Base-by-base conservation (phyloP, 1,140 invertebrate genomes). In the Potamilus streckersoni region DNA sequence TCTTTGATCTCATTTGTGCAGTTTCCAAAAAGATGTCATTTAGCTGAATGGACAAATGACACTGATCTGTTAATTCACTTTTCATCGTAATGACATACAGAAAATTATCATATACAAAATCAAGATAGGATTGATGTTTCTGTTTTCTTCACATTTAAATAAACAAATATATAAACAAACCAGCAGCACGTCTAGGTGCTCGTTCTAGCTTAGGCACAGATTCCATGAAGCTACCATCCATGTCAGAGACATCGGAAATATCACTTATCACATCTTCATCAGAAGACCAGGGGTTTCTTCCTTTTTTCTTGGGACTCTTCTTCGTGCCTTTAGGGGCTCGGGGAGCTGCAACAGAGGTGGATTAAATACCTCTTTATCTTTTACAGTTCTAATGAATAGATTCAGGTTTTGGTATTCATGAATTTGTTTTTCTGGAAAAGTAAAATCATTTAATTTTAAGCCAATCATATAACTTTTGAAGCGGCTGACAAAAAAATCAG, bases 231-330 rank as follows among this genome's bases (percentile, higher is more conserved):
- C 79, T 82, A 15, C 81, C 84, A 61, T 82, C 83, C 66, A 81
- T 82, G 71, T 87, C 86, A 14, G 81, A 84, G 38, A 81, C 17
- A 63, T 84, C 84, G 55, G 58, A 73, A 8, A 75, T 68, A 2
- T 67, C 75, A 6, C 68, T 79, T 11, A 85, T 84, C 49, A 57
- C 73, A 1, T 77, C 80, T 2, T 84, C 82, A 59, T 69, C 80
- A 68, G 86, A 84, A 23, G 83, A 86, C 86, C 86, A 88, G 12
- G 87, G 85, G 75, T 87, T 89, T 62, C 70, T 82, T 56, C 71
- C 70, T 27, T 84, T 86, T 64, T 80, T 79, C 65, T 81, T 82
- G 12, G 79, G 77, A 55, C 71, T 80, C 61, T 60, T 75, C 63
- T 73, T 72, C 19, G 38, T 66, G 81, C 38, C 86, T 66, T 74